Evolutionary conservation across 2,797 vertebrate genomes (phyloP).

Genomic region (Ispidina picta): DNA sequence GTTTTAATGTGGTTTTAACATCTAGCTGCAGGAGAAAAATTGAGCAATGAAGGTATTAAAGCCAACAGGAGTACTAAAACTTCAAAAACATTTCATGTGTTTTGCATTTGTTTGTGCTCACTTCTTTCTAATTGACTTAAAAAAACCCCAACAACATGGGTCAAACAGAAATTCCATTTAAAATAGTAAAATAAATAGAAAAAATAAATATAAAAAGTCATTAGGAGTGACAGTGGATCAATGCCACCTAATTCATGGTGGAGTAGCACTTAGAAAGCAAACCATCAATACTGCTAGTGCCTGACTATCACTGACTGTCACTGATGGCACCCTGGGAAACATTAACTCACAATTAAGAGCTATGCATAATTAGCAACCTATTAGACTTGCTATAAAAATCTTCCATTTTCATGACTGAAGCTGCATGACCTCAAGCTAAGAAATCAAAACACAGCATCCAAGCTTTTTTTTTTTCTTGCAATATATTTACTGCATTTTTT

Average conservation of each 20-base stretch:
- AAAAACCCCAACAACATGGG: neutral
- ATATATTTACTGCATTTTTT: neutral
- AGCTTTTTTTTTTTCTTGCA: neutral
- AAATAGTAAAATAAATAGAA: neutral
- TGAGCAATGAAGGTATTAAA: neutral
- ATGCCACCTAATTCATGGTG: neutral
- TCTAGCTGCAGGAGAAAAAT: neutral
- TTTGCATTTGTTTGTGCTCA: neutral
- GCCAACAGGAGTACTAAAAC: neutral
- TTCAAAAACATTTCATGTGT: neutral
- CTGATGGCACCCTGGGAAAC: neutral
- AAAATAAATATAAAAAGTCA: neutral
- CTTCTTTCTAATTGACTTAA: neutral
- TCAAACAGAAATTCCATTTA: neutral
- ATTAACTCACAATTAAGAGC: neutral
- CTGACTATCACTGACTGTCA: neutral
- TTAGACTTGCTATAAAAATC: neutral
- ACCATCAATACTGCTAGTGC: neutral
- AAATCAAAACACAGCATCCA: neutral
- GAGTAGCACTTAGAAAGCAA: neutral
- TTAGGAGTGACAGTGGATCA: neutral
- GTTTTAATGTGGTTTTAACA: constrained; percentile 1
- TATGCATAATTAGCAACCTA: neutral
- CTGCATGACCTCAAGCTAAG: neutral
- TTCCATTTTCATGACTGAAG: neutral